Evolutionary conservation across 2,113 vertebrate species (phyloP).

Genomic region (Calyptomena viridis): DNA sequence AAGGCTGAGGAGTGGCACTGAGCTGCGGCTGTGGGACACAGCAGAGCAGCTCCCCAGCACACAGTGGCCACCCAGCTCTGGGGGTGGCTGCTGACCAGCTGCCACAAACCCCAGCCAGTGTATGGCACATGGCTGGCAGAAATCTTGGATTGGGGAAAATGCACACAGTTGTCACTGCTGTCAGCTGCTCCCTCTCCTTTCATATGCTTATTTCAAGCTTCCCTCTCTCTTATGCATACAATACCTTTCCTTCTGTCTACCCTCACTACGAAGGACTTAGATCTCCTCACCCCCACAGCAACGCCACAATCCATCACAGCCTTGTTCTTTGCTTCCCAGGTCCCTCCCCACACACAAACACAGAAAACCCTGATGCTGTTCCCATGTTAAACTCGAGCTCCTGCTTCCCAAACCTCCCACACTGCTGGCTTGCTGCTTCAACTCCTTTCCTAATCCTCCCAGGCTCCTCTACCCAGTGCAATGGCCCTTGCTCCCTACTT

Average conservation of each 20-base stretch:
- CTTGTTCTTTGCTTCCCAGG: neutral
- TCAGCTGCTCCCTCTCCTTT: neutral
- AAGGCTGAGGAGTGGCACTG: neutral
- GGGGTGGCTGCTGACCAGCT: neutral
- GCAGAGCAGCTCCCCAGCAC: neutral
- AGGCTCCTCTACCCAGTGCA: neutral
- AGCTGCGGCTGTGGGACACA: neutral
- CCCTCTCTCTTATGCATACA: neutral
- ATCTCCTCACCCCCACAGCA: neutral
- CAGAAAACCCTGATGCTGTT: conserved; percentile 1
- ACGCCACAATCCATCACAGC: neutral
- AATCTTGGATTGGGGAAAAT: neutral
- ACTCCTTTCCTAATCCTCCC: neutral
- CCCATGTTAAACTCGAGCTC: conserved; percentile 25
- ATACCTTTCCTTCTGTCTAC: neutral
- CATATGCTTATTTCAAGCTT: neutral
- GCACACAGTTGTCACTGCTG: neutral
- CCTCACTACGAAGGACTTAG: neutral
- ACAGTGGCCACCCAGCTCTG: neutral
- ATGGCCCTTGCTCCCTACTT: neutral
- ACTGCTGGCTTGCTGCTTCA: neutral
- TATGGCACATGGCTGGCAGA: neutral
- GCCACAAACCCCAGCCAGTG: neutral
- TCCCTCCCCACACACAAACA: neutral
- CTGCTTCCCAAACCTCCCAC: conserved; percentile 56